phyloP scores from a whole-genome alignment of 2,113 vertebrate genomes.

The Galemys pyrenaicus region DNA sequence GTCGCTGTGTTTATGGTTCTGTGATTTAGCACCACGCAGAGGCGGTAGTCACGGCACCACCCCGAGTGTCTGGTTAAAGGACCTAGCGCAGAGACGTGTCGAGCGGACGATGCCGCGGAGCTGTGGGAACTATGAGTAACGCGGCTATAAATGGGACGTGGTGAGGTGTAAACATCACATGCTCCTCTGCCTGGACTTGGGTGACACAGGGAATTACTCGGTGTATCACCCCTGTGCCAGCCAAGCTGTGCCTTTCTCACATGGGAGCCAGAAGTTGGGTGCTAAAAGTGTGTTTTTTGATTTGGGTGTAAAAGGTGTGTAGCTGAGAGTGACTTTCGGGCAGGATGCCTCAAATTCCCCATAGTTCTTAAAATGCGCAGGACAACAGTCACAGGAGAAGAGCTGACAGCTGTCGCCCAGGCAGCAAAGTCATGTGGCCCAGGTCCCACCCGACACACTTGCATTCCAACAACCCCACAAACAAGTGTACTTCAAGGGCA shows the following conservation, averaged over 20 bases:
- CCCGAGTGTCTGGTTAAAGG: slow-evolving; percentile 38
- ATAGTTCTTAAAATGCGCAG: neutral
- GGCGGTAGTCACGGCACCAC: slow-evolving; percentile 24
- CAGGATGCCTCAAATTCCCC: neutral
- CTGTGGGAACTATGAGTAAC: slow-evolving; percentile 83
- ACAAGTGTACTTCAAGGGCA: slow-evolving; percentile 70
- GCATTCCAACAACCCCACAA: slow-evolving; percentile 63
- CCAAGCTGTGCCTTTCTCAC: slow-evolving; percentile 30
- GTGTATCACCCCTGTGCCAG: slow-evolving; percentile 59
- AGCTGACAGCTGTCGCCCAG: slow-evolving; percentile 56
- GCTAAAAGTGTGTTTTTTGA: neutral
- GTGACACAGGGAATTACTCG: slow-evolving; percentile 67
- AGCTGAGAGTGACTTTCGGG: neutral
- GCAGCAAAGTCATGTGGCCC: slow-evolving; percentile 24
- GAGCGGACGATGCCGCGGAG: slow-evolving; percentile 63
- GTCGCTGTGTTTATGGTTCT: slow-evolving; percentile 63
- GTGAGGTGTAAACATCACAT: slow-evolving; percentile 86
- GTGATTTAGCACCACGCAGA: slow-evolving; percentile 56
- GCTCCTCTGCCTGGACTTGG: slow-evolving; percentile 79
- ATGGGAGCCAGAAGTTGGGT: neutral
- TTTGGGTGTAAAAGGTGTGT: neutral
- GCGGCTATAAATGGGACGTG: slow-evolving; percentile 86
- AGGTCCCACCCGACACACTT: slow-evolving; percentile 38
- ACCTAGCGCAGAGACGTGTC: slow-evolving; percentile 51
- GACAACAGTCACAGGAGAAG: slow-evolving; percentile 33